Evolutionary conservation across 2,888 invertebrate species (phyloP).

Genomic region (Drosophila prolongata): DNA sequence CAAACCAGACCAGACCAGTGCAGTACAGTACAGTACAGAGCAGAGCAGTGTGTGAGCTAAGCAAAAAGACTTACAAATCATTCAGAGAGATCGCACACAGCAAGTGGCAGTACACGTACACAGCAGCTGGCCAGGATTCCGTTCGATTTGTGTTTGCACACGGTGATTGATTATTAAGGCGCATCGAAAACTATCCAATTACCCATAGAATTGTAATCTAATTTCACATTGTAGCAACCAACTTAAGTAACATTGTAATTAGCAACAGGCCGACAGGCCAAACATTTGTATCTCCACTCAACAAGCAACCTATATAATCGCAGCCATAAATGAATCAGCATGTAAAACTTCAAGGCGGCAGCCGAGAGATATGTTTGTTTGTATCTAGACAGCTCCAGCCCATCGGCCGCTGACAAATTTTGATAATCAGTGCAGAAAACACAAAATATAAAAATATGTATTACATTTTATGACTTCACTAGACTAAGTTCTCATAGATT

Average conservation of each 20-base stretch:
- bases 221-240: conserved; percentile 36
- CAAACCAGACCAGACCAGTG: conserved; percentile 48
- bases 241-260: conserved; percentile 65
- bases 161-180: conserved; percentile 45
- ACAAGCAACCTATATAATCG: conserved; percentile 18
- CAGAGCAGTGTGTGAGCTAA: conserved; percentile 52
- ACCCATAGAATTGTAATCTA: conserved; percentile 42
- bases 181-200: conserved; percentile 45
- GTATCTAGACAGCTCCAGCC: conserved; percentile 27
- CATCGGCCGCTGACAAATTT: conserved; percentile 53
- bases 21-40: conserved; percentile 45
- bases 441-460: conserved; percentile 53
- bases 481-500: conserved; percentile 70
- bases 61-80: conserved; percentile 24
- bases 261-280: conserved; percentile 27
- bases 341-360: conserved; percentile 57
- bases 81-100: conserved; percentile 39
- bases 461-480: conserved; percentile 63
- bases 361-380: conserved; percentile 32
- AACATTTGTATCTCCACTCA: conserved; percentile 43
- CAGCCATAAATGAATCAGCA: conserved; percentile 22
- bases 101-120: conserved; percentile 64
- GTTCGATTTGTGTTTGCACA: conserved; percentile 63
- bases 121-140: conserved; percentile 72
- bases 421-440: conserved; percentile 72